These are phyloP conservation scores for Ectemnius lituratus DNA, from an alignment of 2,888 invertebrate species.

Conservation along the genomic window DNA sequence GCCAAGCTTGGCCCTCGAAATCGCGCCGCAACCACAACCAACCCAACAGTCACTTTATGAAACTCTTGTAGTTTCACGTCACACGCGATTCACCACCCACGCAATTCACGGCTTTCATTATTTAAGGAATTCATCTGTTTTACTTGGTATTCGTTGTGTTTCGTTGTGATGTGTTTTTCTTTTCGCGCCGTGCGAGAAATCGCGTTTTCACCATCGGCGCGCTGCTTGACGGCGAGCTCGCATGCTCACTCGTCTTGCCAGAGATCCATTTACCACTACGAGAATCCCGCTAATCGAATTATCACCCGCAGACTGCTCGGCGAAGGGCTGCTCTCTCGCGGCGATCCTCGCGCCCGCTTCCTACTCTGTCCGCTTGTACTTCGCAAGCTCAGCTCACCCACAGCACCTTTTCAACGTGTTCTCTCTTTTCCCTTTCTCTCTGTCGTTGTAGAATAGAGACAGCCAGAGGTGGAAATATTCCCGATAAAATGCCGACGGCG, in stretches of 20 bases:
- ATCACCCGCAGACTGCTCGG: constrained; percentile 9
- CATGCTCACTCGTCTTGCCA: not conserved
- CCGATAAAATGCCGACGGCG: constrained; percentile 33
- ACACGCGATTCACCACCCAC: too few relatives aligned
- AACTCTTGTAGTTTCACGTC: too few relatives aligned
- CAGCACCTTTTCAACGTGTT: not conserved
- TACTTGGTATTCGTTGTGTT: too few relatives aligned
- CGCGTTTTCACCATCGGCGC: too few relatives aligned
- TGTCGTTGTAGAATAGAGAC: not conserved
- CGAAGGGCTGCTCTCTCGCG: not conserved
- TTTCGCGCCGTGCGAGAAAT: too few relatives aligned
- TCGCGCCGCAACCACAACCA: too few relatives aligned
- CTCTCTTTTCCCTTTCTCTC: not conserved
- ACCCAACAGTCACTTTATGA: too few relatives aligned
- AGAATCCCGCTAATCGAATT: constrained; percentile 43
- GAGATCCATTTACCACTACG: constrained; percentile 10
- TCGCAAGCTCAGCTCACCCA: not conserved
- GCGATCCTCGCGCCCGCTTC: constrained; percentile 1
- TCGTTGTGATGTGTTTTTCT: too few relatives aligned
- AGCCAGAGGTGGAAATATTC: constrained; percentile 29
- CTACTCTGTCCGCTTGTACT: constrained; percentile 10
- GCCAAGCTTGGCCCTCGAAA: not conserved
- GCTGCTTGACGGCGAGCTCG: not conserved
- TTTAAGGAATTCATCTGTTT: too few relatives aligned
- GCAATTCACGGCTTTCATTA: too few relatives aligned